Percentiles rank a stretch among this genome's conserved stretches.
Conservation (phyloP, 2,113 vertebrate genomes). For the Chlorocebus sabaeus region DNA sequence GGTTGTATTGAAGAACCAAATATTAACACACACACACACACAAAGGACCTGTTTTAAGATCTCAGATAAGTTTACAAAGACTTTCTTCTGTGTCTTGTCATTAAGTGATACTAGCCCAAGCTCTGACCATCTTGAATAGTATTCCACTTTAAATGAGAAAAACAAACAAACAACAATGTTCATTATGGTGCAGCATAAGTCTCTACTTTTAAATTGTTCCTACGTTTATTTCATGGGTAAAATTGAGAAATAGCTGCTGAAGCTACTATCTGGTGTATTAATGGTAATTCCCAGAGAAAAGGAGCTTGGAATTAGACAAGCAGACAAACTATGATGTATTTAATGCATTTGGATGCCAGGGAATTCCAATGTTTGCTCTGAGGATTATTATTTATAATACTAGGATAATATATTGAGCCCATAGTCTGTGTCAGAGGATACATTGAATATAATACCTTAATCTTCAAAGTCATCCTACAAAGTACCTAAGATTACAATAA, state of each 20-base stretch:
- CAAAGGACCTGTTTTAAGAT: not conserved
- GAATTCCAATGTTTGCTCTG: not conserved
- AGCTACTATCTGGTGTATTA: not conserved
- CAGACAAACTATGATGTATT: not conserved
- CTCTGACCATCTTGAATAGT: not conserved
- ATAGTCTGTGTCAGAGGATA: not conserved
- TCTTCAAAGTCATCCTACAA: constrained; percentile 2
- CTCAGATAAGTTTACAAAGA: not conserved
- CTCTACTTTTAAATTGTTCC: not conserved
- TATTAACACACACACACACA: not conserved
- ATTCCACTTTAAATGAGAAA: not conserved
- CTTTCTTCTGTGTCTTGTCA: rapidly evolving
- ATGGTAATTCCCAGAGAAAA: not conserved
- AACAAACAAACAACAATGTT: not conserved
- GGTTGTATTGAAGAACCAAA: not conserved
- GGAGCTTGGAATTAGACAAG: not conserved
- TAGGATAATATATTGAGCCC: not conserved
- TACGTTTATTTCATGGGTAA: not conserved
- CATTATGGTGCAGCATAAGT: not conserved
- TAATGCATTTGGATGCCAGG: not conserved
- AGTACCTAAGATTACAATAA: constrained; percentile 28
- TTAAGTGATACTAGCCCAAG: too few species aligned
- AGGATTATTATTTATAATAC: constrained; percentile 34
- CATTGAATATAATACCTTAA: constrained; percentile 23
- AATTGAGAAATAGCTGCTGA: not conserved